phyloP scores from a whole-genome alignment of 1,140 invertebrate genomes.

The Drosophila bipectinata region DNA sequence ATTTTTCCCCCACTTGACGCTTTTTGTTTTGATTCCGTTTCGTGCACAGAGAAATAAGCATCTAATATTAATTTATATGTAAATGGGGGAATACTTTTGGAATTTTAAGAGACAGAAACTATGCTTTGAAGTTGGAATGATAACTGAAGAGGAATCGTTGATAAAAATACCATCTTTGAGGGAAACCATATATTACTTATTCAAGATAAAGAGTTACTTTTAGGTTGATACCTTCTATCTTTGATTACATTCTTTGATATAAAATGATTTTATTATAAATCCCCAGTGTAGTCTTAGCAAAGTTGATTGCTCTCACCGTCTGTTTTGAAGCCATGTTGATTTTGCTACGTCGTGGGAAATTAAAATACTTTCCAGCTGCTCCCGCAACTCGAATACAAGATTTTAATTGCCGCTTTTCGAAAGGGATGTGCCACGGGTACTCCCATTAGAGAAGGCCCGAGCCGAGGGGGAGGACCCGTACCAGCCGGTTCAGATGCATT shows the following conservation, averaged over 20 bases:
- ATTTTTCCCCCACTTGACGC: constrained; percentile 37
- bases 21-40: constrained; percentile 77
- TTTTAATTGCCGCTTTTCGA: constrained; percentile 71
- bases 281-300: constrained; percentile 12
- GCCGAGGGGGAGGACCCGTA: neutral
- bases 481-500: neutral
- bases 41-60: constrained; percentile 29
- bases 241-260: too few species aligned
- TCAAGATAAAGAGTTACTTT: too few species aligned
- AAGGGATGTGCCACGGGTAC: constrained; percentile 16
- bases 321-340: constrained; percentile 47
- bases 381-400: constrained; percentile 64
- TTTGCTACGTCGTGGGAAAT: constrained; percentile 68
- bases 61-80: constrained; percentile 2
- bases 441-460: constrained; percentile 4
- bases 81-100: neutral
- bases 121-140: neutral
- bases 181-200: too few species aligned
- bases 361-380: constrained; percentile 67
- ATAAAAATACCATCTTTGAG: neutral
- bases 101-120: neutral
- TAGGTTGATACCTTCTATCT: too few species aligned
- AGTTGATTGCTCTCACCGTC: constrained; percentile 27
- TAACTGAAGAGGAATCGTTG: neutral
- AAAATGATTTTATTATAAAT: neutral